phyloP scores from a whole-genome alignment of 2,888 invertebrate genomes.

The Dexiosoma caninum region DNA sequence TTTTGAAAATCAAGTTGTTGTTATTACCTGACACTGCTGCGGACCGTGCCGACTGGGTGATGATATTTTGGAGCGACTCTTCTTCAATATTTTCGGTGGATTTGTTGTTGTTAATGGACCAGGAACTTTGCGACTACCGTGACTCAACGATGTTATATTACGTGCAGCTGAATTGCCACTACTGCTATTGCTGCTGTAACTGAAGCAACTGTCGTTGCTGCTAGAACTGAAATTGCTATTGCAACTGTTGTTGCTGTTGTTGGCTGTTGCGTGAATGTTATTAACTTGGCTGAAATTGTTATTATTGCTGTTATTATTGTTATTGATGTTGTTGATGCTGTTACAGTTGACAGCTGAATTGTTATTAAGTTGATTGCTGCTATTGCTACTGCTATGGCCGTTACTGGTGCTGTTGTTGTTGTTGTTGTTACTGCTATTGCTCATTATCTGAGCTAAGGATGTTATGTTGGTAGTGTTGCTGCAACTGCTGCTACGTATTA shows the following conservation, averaged over 20 bases:
- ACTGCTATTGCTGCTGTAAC: conserved; percentile 68
- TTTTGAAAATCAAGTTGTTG: too few relatives aligned
- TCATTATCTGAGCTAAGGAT: conserved; percentile 74
- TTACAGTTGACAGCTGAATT: conserved; percentile 62
- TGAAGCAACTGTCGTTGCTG: conserved; percentile 65
- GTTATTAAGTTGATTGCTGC: conserved; percentile 65
- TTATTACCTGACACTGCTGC: conserved; percentile 92
- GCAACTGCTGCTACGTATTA: conserved; percentile 75
- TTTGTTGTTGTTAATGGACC: conserved; percentile 63
- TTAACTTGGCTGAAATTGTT: conserved; percentile 64
- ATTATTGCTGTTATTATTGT: conserved; percentile 67
- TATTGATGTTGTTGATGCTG: conserved; percentile 66
- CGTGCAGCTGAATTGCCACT: conserved; percentile 62
- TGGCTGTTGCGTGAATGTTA: conserved; percentile 68
- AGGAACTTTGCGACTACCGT: conserved; percentile 69
- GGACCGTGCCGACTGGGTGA: conserved; percentile 94
- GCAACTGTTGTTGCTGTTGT: conserved; percentile 66
- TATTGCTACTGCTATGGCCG: conserved; percentile 69
- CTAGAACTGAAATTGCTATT: conserved; percentile 66
- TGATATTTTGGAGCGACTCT: conserved; percentile 89
- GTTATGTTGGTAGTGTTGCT: conserved; percentile 74
- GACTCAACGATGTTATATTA: conserved; percentile 62
- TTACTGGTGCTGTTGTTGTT: conserved; percentile 67
- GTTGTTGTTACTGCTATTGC: conserved; percentile 71
- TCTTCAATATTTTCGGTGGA: conserved; percentile 79